Evolutionary conservation across 2,113 vertebrate genomes (phyloP), one percentile per base, ranked within the genome.

Genomic region (Gymnorhina tibicen): DNA sequence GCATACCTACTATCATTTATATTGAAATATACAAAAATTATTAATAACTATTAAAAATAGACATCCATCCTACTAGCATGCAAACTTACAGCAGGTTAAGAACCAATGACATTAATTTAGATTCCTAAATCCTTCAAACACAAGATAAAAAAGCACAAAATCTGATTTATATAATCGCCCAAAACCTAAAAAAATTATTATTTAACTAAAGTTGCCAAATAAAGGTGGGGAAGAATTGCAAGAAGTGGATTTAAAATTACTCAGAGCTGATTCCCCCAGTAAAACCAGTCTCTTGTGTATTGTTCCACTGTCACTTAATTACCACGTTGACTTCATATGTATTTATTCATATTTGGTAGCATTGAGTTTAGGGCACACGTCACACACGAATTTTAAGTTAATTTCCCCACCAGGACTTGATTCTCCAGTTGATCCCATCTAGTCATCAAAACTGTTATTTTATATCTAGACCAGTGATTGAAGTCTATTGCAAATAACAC

Each of bases 21-120:
- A 91, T 85, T 91, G 87, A 96, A 96, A 96, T 80, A 89, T 53
- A 92, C 83, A 62, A 66, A 88, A 89, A 77, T 77, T 69, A 69
- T 41, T 50, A 93, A 82, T 87, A 91, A 74, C 39, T 94, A 88
- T 96, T 95, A 87, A 95, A 91, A 83, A 85, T 58, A 92, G 88
- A 76, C 50, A 93, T 84, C 89, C 24, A 30, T 35, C 24, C 60
- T 42, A 41, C 35, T 17, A 30, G 30, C 19, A 11, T 9, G 24
- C 22, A 80, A 76, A 88, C 41, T 28, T 69, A 67, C 49, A 95
- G 86, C 23, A 91, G 35, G 17, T 64, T 64, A 69, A 75, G 23
- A 64, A 55, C 77, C 42, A 92, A 27, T 16, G 44, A 83, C 41
- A 85, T 78, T 49, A 50, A 88, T 93, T 96, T 87, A 80, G 55